phyloP scores from a whole-genome alignment of 2,113 vertebrate species.

The Brachyhypopomus occidentalis region DNA sequence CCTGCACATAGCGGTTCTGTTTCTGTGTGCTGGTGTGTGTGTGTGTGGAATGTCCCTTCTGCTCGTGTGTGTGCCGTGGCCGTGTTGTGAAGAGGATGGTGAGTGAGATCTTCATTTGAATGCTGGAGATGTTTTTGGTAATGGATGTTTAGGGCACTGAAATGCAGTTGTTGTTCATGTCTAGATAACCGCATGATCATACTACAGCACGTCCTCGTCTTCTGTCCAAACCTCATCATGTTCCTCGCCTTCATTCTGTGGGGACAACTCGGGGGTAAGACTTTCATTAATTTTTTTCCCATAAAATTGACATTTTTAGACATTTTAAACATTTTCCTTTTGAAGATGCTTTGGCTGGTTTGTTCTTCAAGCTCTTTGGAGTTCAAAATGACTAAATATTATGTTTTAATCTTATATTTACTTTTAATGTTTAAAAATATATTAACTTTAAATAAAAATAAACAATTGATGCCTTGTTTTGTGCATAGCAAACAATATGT shows the following conservation, averaged over 20 bases:
- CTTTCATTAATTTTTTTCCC: neutral
- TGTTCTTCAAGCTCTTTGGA: neutral
- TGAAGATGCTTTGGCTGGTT: neutral
- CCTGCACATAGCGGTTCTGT: neutral
- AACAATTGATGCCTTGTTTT: too few relatives aligned
- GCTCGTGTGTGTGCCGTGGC: neutral
- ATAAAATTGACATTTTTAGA: too few relatives aligned
- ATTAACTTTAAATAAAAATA: too few relatives aligned
- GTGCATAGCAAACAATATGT: too few relatives aligned
- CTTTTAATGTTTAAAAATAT: too few relatives aligned
- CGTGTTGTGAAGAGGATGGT: neutral
- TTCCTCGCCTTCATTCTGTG: constrained; percentile 13
- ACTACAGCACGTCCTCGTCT: neutral
- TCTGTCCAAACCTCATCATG: constrained; percentile 25
- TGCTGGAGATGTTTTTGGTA: neutral
- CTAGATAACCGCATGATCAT: neutral
- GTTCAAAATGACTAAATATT: too few relatives aligned
- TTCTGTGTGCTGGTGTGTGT: neutral
- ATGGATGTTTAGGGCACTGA: neutral
- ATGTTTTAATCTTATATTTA: too few relatives aligned
- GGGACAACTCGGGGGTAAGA: constrained; percentile 8
- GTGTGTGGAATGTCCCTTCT: neutral
- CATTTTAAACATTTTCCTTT: neutral
- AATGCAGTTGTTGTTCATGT: neutral
- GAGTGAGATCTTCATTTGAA: neutral